phyloP scores from a whole-genome alignment of 2,797 vertebrate genomes.

The Halcyon badia region DNA sequence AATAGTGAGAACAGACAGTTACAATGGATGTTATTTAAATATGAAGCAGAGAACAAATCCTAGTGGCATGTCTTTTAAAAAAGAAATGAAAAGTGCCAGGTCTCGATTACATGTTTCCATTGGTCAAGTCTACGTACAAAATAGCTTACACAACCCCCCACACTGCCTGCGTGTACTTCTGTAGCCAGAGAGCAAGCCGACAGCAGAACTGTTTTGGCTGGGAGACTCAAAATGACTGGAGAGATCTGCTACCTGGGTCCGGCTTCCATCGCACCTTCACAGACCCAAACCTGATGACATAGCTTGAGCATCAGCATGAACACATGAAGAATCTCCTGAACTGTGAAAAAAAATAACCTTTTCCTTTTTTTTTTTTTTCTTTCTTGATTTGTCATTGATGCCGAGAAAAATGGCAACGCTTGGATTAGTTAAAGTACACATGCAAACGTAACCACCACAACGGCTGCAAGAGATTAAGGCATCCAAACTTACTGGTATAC shows the following conservation, averaged over 20 bases:
- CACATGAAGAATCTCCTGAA: not conserved
- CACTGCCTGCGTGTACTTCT: not conserved
- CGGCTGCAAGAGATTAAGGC: not conserved
- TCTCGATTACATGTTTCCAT: constrained; percentile 42
- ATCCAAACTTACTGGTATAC: not conserved
- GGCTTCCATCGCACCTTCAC: not conserved
- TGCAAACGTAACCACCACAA: not conserved
- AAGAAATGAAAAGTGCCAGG: constrained; percentile 10
- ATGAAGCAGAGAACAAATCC: constrained; percentile 57
- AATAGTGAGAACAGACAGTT: constrained; percentile 48
- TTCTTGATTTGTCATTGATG: not conserved
- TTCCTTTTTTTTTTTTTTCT: not conserved
- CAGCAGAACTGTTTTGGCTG: not conserved
- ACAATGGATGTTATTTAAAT: constrained; percentile 29
- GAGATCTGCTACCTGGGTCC: not conserved
- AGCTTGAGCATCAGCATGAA: not conserved
- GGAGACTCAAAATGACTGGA: not conserved
- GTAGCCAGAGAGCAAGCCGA: not conserved
- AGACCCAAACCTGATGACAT: not conserved
- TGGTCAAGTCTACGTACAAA: constrained; percentile 19
- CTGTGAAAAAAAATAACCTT: not conserved
- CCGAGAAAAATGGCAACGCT: not conserved
- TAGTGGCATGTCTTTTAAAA: not conserved
- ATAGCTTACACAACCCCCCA: constrained; percentile 13
- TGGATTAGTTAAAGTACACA: not conserved